Evolutionary conservation across 2,113 vertebrate species (phyloP).

Genomic region (Plotosus lineatus): DNA sequence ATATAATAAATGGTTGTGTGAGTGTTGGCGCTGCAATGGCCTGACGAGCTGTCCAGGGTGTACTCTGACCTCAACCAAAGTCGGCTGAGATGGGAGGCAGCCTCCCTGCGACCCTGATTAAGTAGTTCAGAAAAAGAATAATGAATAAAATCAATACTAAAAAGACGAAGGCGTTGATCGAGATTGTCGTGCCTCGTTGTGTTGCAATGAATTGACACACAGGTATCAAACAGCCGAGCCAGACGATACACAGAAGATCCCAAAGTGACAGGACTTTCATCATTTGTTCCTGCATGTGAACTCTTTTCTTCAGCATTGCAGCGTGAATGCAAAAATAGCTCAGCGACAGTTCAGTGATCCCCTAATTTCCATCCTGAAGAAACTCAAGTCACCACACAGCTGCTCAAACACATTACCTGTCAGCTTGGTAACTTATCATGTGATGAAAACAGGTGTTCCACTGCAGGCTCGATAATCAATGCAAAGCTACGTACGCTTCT

Average conservation of each 20-base stretch:
- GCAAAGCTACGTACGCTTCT: background rate
- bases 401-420: background rate
- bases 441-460: background rate
- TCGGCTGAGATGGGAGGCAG: too few species aligned
- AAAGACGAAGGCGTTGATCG: background rate
- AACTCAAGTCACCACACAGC: constrained; percentile 8
- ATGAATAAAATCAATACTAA: background rate
- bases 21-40: too few species aligned
- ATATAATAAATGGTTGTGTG: too few species aligned
- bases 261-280: background rate
- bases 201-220: background rate
- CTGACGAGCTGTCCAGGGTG: too few species aligned
- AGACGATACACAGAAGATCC: background rate
- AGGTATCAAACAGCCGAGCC: background rate
- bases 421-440: background rate
- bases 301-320: background rate
- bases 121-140: too few species aligned
- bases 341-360: background rate
- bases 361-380: background rate
- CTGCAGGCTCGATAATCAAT: background rate
- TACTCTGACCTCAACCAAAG: too few species aligned
- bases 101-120: too few species aligned
- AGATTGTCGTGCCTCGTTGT: background rate
- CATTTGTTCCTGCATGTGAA: background rate
- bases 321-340: background rate